phyloP scores from a whole-genome alignment of 2,797 vertebrate genomes.

The Ambastaia sidthimunki region DNA sequence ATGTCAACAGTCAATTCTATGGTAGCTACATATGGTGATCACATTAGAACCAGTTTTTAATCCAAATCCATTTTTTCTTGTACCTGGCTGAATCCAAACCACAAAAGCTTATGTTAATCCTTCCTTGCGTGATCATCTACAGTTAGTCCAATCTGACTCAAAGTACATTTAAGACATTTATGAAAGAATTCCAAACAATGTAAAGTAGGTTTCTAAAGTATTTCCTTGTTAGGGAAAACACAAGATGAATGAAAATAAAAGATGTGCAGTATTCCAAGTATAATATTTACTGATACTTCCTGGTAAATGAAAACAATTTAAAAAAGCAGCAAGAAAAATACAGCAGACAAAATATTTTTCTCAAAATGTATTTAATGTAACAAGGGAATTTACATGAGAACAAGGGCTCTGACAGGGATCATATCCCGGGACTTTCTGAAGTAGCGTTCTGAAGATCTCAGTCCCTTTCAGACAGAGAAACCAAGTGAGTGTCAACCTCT shows the following conservation, averaged over 20 bases:
- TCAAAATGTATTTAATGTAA: slow-evolving; percentile 79
- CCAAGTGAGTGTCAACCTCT: slow-evolving; percentile 91
- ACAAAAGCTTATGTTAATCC: neutral
- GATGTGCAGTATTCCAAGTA: neutral
- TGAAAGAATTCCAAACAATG: neutral
- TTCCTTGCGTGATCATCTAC: neutral
- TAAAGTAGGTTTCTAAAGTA: neutral
- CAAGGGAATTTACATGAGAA: slow-evolving; percentile 81
- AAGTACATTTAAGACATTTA: neutral
- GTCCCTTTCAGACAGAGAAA: slow-evolving; percentile 94
- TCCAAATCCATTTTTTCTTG: too few species aligned
- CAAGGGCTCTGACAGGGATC: slow-evolving; percentile 73
- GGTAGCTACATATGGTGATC: neutral
- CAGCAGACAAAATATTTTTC: slow-evolving; percentile 21
- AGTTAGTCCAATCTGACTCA: neutral
- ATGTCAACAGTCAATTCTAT: neutral
- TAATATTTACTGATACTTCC: neutral
- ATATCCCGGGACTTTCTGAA: slow-evolving; percentile 42
- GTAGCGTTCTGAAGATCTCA: slow-evolving; percentile 66
- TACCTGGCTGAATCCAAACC: too few species aligned
- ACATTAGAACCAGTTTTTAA: neutral
- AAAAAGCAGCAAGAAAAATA: neutral
- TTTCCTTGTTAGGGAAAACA: slow-evolving; percentile 15
- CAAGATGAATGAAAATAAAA: slow-evolving; percentile 11
- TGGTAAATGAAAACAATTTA: neutral